phyloP scores from a whole-genome alignment of 2,888 invertebrate species.

The Lycaena phlaeas region DNA sequence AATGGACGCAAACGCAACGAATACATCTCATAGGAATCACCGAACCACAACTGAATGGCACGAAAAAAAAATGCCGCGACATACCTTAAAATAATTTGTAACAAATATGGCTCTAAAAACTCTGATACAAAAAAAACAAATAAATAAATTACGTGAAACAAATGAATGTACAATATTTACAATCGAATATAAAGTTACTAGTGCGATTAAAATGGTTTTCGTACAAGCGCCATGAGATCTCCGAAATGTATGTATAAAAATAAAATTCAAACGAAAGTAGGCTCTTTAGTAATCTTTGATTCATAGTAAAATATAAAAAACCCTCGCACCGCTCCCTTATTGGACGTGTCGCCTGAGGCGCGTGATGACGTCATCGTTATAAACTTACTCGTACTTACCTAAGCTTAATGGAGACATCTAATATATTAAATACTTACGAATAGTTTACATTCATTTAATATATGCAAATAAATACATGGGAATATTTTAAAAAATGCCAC shows the following conservation, averaged over 20 bases:
- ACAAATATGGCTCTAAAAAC: constrained; percentile 56
- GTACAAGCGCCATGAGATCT: constrained; percentile 32
- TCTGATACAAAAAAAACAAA: constrained; percentile 51
- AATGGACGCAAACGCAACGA: constrained; percentile 30
- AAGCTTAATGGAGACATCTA: constrained; percentile 63
- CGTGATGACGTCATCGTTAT: constrained; percentile 53
- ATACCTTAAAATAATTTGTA: constrained; percentile 30
- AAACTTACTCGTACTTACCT: constrained; percentile 66
- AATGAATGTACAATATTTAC: constrained; percentile 71
- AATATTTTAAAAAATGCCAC: too few relatives aligned
- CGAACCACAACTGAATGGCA: constrained; percentile 51
- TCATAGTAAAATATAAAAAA: constrained; percentile 71
- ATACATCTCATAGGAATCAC: constrained; percentile 42
- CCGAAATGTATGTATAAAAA: constrained; percentile 42
- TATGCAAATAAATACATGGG: constrained; percentile 10
- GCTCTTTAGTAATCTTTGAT: constrained; percentile 64
- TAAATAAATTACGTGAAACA: constrained; percentile 63
- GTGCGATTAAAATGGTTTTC: constrained; percentile 54
- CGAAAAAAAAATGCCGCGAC: constrained; percentile 18
- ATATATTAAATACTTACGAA: constrained; percentile 65
- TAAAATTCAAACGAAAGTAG: constrained; percentile 42
- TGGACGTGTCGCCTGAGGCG: constrained; percentile 50
- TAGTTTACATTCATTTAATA: constrained; percentile 56
- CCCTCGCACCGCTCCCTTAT: constrained; percentile 63
- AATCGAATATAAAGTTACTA: constrained; percentile 54